Evolutionary conservation across 2,888 invertebrate genomes (phyloP).

Genomic region (Acrobasis consociella): DNA sequence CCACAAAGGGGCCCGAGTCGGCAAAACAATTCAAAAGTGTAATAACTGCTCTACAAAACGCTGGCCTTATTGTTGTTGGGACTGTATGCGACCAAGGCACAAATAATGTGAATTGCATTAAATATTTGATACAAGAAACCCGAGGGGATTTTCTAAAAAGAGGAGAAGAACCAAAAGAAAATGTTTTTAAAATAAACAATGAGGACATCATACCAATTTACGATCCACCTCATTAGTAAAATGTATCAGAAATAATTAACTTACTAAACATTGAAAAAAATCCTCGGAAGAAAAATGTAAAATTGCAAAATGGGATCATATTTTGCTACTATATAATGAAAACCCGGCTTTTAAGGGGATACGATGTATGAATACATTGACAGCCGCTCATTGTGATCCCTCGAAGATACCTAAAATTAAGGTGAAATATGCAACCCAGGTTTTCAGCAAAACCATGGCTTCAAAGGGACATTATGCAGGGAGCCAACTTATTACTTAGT

Average conservation of each 20-base stretch:
- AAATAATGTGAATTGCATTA: conserved; percentile 34
- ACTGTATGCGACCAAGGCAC: conserved; percentile 33
- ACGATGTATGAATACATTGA: too few species aligned
- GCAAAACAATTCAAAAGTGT: conserved; percentile 24
- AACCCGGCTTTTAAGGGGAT: conserved; percentile 35
- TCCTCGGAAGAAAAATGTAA: conserved; percentile 24
- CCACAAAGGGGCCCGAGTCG: conserved; percentile 23
- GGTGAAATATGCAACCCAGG: conserved; percentile 37
- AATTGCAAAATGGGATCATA: too few species aligned
- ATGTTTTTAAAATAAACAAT: conserved; percentile 32
- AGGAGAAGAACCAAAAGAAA: conserved; percentile 27
- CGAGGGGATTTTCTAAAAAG: conserved; percentile 26
- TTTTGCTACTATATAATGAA: conserved; percentile 30
- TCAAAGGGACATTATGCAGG: conserved; percentile 16
- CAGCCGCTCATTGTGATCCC: conserved; percentile 30
- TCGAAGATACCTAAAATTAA: conserved; percentile 38
- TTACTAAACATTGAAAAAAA: conserved; percentile 37
- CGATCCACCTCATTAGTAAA: conserved; percentile 38
- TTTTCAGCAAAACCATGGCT: conserved; percentile 41
- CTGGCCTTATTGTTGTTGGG: conserved; percentile 23
- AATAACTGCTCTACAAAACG: conserved; percentile 19
- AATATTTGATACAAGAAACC: conserved; percentile 34
- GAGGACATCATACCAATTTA: conserved; percentile 35
- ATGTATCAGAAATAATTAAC: conserved; percentile 35
- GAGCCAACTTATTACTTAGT: too few species aligned